Conservation (phyloP, 2,888 invertebrate genomes). For the Amblyjoppa fuscipennis region DNA sequence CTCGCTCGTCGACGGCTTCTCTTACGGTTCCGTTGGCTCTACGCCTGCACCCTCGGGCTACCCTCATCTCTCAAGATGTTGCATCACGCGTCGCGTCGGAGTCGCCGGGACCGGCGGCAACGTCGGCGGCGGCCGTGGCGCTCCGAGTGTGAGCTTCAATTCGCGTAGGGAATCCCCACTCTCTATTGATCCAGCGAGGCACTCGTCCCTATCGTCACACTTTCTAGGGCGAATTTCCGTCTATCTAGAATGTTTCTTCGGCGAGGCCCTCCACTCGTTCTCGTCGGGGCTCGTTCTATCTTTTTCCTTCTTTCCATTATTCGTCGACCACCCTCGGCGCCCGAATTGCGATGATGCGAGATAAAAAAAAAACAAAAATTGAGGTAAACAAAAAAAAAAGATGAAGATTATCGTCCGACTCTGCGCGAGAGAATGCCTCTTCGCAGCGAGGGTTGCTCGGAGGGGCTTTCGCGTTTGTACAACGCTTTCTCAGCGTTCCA, state of each 20-base stretch:
- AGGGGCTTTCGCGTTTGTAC: conserved; percentile 12
- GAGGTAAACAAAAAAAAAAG: neutral
- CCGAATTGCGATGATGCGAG: neutral
- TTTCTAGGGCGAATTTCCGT: neutral
- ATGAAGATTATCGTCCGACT: neutral
- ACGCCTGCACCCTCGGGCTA: conserved; percentile 1
- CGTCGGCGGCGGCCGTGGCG: neutral
- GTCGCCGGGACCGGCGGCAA: neutral
- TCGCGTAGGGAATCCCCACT: conserved; percentile 7
- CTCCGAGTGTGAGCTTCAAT: conserved; percentile 12
- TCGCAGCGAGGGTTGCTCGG: neutral
- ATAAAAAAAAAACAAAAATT: neutral
- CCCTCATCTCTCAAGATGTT: conserved; percentile 56
- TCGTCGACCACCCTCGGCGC: neutral
- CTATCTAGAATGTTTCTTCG: neutral
- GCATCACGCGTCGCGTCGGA: conserved; percentile 48
- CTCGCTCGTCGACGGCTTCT: conserved; percentile 46
- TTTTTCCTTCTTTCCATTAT: neutral
- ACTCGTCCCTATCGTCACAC: conserved; percentile 33
- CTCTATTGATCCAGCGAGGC: conserved; percentile 49
- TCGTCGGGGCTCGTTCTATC: conserved; percentile 1
- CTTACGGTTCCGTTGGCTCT: conserved; percentile 2
- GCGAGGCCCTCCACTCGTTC: neutral
- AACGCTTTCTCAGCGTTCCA: conserved; percentile 21
- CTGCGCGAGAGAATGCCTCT: neutral